Conservation (phyloP, 1,140 invertebrate genomes). For the Rhagoletis zephyria region DNA sequence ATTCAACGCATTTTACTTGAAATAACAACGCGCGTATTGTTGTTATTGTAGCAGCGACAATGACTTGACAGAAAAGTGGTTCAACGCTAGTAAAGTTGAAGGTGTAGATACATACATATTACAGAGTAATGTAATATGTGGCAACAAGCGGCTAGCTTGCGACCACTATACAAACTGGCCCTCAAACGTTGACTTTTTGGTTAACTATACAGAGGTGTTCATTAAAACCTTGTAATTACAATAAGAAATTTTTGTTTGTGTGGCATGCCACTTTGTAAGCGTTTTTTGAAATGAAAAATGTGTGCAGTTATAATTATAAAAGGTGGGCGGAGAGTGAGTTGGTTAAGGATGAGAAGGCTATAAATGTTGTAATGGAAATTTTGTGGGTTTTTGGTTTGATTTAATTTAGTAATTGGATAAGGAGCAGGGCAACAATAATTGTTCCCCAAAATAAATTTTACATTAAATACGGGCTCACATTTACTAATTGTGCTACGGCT, state of each 20-base stretch:
- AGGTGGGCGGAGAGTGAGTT: conserved; percentile 5
- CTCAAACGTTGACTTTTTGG: neutral
- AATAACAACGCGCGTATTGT: neutral
- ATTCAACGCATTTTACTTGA: conserved; percentile 7
- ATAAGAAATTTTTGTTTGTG: neutral
- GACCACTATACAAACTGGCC: neutral
- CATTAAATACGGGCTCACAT: no score
- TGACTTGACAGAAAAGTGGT: conserved; percentile 19
- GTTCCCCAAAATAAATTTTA: no score
- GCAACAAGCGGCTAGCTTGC: neutral
- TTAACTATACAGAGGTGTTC: neutral
- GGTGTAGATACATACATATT: neutral
- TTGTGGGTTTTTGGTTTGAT: no score
- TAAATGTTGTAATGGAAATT: no score
- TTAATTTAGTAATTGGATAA: no score
- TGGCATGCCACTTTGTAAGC: neutral
- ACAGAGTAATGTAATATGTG: neutral
- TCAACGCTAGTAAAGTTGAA: neutral
- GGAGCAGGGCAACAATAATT: no score
- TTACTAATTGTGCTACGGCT: no score
- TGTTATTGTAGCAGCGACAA: conserved; percentile 4
- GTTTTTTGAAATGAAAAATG: neutral
- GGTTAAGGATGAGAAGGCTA: no score
- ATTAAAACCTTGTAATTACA: conserved; percentile 10
- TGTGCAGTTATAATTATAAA: neutral